Percentiles rank a stretch among this genome's conserved stretches.
phyloP scores from a whole-genome alignment of 2,888 invertebrate genomes.

The Phrixothrix hirtus region DNA sequence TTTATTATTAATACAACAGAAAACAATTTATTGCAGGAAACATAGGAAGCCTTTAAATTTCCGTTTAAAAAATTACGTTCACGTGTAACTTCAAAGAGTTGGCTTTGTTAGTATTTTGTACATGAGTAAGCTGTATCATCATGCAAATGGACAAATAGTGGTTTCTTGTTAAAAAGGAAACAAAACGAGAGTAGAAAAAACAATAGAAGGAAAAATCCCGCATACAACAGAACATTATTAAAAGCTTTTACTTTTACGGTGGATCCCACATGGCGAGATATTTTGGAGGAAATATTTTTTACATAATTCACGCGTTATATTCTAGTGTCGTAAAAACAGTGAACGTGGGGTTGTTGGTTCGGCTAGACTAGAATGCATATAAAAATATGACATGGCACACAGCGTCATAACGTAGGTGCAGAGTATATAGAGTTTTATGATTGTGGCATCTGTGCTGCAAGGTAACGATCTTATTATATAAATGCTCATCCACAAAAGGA shows the following conservation, averaged over 20 bases:
- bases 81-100: no score
- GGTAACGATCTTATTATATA: slow-evolving; percentile 28
- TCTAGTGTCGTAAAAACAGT: slow-evolving; percentile 27
- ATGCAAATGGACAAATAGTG: slow-evolving; percentile 20
- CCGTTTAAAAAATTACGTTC: no score
- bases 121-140: slow-evolving; percentile 9
- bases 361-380: slow-evolving; percentile 27
- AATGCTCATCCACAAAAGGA: slow-evolving; percentile 14
- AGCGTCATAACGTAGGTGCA: slow-evolving; percentile 27
- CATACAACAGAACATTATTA: slow-evolving; percentile 26
- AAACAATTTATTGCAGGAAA: no score
- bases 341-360: slow-evolving; percentile 23
- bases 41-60: no score
- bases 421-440: slow-evolving; percentile 27
- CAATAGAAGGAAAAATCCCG: slow-evolving; percentile 19
- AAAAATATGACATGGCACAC: slow-evolving; percentile 27
- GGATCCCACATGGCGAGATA: slow-evolving; percentile 26
- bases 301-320: slow-evolving; percentile 31
- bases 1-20: no score
- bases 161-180: slow-evolving; percentile 19
- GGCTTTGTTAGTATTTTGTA: slow-evolving; percentile 1
- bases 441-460: slow-evolving; percentile 29
- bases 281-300: slow-evolving; percentile 29
- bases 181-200: slow-evolving; percentile 9
- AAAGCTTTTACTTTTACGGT: slow-evolving; percentile 26